These are phyloP conservation scores for Sebastes kiyomatsui DNA, from an alignment of 2,797 vertebrate species.

Conservation along the genomic window DNA sequence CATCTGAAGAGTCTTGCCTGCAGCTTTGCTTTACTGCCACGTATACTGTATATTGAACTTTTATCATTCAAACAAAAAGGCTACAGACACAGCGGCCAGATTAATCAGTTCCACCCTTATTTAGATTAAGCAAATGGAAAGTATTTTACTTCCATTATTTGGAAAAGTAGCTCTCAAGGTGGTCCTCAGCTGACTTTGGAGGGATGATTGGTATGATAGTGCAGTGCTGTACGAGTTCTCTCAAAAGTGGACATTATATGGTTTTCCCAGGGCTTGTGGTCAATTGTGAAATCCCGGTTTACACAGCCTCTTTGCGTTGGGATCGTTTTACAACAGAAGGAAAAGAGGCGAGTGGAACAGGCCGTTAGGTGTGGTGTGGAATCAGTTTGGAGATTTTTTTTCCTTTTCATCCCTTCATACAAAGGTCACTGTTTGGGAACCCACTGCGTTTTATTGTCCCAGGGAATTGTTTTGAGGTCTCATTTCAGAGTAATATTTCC, in stretches of 20 bases:
- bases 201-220: slow-evolving; percentile 56
- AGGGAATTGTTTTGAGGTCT: slow-evolving; percentile 66
- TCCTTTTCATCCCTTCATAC: slow-evolving; percentile 44
- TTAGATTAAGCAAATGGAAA: slow-evolving; percentile 69
- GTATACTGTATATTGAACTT: slow-evolving; percentile 53
- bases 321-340: slow-evolving; percentile 66
- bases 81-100: slow-evolving; percentile 43
- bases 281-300: slow-evolving; percentile 64
- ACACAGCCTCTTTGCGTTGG: slow-evolving; percentile 46
- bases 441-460: slow-evolving; percentile 66
- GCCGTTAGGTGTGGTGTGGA: slow-evolving; percentile 56
- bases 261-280: slow-evolving; percentile 63
- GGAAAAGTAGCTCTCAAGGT: slow-evolving; percentile 71
- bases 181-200: slow-evolving; percentile 63
- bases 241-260: slow-evolving; percentile 61
- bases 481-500: slow-evolving; percentile 70
- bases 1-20: slow-evolving; percentile 25
- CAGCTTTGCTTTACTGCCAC: slow-evolving; percentile 46
- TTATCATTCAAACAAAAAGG: slow-evolving; percentile 64
- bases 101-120: slow-evolving; percentile 65
- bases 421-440: slow-evolving; percentile 71
- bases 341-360: slow-evolving; percentile 47
- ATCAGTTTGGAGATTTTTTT: slow-evolving; percentile 45
- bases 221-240: slow-evolving; percentile 36
- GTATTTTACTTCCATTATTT: slow-evolving; percentile 70